phyloP scores from a whole-genome alignment of 2,113 vertebrate species.

The Elgaria multicarinata region DNA sequence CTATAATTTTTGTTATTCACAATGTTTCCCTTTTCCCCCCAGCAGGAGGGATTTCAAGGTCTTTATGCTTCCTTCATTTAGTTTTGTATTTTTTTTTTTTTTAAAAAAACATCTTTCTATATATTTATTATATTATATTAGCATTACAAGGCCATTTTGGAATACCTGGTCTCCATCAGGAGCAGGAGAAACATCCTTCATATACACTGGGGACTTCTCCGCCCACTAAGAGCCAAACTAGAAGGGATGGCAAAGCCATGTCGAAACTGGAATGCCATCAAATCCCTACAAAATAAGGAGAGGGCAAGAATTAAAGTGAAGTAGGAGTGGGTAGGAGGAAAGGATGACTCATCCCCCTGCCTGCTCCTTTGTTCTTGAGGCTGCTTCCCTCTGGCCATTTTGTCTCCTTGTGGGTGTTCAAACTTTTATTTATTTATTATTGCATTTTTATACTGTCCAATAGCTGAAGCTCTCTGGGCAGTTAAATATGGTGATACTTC shows the following conservation, averaged over 20 bases:
- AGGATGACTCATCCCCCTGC: neutral
- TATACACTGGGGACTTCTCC: neutral
- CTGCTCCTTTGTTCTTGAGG: neutral
- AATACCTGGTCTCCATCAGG: neutral
- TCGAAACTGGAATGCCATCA: neutral
- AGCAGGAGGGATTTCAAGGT: neutral
- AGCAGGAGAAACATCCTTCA: neutral
- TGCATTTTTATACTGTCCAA: no score
- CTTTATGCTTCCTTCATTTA: neutral
- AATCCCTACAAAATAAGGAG: neutral
- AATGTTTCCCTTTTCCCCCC: neutral
- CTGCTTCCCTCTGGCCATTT: neutral
- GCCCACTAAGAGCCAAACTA: neutral
- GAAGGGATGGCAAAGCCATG: neutral
- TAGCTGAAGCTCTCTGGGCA: no score
- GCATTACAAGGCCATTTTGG: neutral
- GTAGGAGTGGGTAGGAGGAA: neutral
- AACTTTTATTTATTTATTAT: no score
- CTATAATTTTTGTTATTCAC: conserved; percentile 2
- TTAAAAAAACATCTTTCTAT: neutral
- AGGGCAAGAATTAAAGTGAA: neutral
- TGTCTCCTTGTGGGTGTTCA: neutral
- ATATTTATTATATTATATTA: neutral
- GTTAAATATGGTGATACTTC: neutral
- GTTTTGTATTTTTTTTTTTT: neutral